Base-by-base conservation (phyloP, 2,888 invertebrate genomes). In the Drepana falcataria region DNA sequence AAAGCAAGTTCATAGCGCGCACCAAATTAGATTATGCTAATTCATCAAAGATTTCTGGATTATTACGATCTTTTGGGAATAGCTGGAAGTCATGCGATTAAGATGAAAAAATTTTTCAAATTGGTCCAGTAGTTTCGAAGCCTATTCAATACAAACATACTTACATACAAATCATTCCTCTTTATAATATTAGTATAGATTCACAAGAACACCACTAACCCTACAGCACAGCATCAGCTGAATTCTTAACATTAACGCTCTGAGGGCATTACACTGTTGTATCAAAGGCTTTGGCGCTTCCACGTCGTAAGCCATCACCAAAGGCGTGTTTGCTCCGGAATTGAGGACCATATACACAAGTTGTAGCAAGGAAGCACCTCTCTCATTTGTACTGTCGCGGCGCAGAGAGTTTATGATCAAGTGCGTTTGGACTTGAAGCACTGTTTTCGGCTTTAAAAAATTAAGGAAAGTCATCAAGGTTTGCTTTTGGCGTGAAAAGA, bases 171-270 rank as follows among this genome's bases (percentile, higher is more conserved):
- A 21, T 21, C 21, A 21, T 21, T 21, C 21, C 21, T 21, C 21
- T 21, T 21, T 21, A 21, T 21, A 21, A 21, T 21, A 21, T 21
- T 21, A 21, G 21, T 21, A 21, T 21, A 21, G 21, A 21, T 21
- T 21, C 21, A 21, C 21, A 21, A 21, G 21, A 21, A 21, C 21
- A 21, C 21, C 21, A 77, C 85, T 70, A 44, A 89, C 90, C 76
- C 77, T 80, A 61, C 79, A 79, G 54, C 90, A 91, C 53, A 91
- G 54, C 78, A 86, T 85, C 35, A 83, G 53, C 58, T 91, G 91
- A 51, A 90, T 77, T 53, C 90, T 77, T 55, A 90, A 80, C 89
- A 90, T 86, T 34, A 91, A 57, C 0, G 85, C 85, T 56, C 88
- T 78, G 33, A 91, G 64, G 4, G 83, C 86, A 41, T 68, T 74